Evolutionary conservation across 37 sponge, comb jelly and placozoan species (phyloP).

Genomic region (Dysidea cf. avara): DNA sequence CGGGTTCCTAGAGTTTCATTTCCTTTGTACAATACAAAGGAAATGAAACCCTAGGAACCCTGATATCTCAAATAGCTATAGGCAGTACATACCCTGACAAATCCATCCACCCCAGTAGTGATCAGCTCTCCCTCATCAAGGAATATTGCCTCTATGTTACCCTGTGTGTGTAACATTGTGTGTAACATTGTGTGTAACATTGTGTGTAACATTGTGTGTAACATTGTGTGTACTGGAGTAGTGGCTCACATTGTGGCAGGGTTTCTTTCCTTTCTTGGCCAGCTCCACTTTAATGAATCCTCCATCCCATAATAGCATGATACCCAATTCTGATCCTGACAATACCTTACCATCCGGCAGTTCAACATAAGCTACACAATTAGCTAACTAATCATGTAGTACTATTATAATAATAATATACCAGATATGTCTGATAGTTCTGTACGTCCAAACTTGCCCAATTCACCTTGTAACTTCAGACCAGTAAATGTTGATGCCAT

Average conservation of each 20-base stretch:
- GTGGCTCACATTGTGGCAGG: conserved; percentile 84
- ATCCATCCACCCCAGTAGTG: conserved; percentile 92
- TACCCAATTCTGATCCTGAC: conserved; percentile 99
- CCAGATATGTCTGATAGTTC: conserved; percentile 91
- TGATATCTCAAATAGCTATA: too few relatives aligned
- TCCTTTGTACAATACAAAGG: too few relatives aligned
- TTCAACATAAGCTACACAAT: conserved; percentile 95
- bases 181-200: too few relatives aligned
- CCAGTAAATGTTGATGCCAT: conserved; percentile 99
- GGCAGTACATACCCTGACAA: conserved; percentile 81
- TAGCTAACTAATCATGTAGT: neutral
- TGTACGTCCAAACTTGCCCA: conserved; percentile 96
- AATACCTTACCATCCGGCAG: conserved; percentile 98
- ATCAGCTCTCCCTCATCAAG: conserved; percentile 98
- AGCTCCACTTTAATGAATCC: conserved; percentile 98
- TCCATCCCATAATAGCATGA: conserved; percentile 99
- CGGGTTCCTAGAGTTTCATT: too few relatives aligned
- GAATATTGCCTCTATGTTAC: conserved; percentile 87
- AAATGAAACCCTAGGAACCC: too few relatives aligned
- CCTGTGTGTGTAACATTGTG: conserved; percentile 57
- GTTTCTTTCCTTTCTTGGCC: conserved; percentile 83
- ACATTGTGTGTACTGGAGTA: too few relatives aligned
- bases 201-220: too few relatives aligned
- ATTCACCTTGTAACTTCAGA: conserved; percentile 95
- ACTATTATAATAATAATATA: neutral